Percentiles rank a stretch among this genome's conserved stretches.
These are phyloP conservation scores for Polia nebulosa DNA, from an alignment of 2,888 invertebrate genomes.

Conservation along the genomic window DNA sequence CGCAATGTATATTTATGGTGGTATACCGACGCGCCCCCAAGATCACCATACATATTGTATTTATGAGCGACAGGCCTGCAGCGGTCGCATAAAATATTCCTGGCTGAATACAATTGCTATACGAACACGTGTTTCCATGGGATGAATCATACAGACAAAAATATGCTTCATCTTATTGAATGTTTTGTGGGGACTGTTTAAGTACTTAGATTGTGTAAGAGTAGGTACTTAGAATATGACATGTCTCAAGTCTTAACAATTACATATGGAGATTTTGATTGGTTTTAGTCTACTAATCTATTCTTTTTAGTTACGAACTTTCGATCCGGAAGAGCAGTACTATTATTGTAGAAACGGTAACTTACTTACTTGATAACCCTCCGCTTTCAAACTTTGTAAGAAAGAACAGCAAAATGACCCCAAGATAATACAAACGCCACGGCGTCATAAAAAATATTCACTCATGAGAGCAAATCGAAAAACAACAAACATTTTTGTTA, in stretches of 20 bases:
- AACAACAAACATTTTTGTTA: constrained; percentile 74
- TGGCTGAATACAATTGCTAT: constrained; percentile 64
- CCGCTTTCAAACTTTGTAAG: neutral
- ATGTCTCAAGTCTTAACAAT: too few species aligned
- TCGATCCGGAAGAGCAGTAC: neutral
- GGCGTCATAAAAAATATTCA: too few species aligned
- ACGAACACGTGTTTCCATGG: constrained; percentile 62
- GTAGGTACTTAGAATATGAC: too few species aligned
- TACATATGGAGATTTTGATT: neutral
- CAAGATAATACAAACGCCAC: too few species aligned
- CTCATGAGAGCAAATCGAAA: constrained; percentile 70
- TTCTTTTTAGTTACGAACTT: neutral
- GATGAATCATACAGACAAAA: constrained; percentile 58
- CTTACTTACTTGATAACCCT: neutral
- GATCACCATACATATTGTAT: constrained; percentile 59
- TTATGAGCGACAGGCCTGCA: constrained; percentile 55
- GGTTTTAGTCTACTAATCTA: neutral
- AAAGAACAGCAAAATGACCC: too few species aligned
- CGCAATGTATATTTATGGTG: constrained; percentile 36
- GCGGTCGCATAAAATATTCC: constrained; percentile 65
- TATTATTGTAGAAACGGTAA: neutral
- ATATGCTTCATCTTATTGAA: constrained; percentile 47
- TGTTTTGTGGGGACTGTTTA: constrained; percentile 11
- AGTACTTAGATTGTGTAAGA: neutral
- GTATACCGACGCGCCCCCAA: constrained; percentile 33